Conservation (phyloP, 53 echinoderm and acorn worm species). For the Mesocentrotus franciscanus region DNA sequence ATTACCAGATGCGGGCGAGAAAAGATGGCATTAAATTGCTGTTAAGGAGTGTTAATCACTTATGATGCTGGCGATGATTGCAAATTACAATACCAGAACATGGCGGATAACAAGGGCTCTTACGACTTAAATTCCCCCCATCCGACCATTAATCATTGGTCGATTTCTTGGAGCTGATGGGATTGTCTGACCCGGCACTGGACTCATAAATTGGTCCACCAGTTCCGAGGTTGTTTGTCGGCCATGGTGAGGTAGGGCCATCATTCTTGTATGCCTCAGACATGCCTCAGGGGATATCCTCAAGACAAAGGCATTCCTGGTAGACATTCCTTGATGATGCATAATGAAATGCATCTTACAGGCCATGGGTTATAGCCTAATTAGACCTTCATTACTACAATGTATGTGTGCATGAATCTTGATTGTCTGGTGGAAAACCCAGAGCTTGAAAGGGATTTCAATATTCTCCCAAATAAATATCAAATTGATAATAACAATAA, state of each 20-base stretch:
- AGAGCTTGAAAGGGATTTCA: too few species aligned
- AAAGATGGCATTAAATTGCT: conserved; percentile 55
- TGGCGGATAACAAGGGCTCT: background rate
- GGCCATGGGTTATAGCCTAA: background rate
- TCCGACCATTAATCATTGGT: conserved; percentile 5
- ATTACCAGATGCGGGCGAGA: conserved; percentile 30
- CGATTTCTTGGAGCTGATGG: background rate
- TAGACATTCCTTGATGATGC: background rate
- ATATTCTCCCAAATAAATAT: too few species aligned
- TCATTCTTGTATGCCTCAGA: background rate
- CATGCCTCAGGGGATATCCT: background rate
- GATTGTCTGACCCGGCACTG: background rate
- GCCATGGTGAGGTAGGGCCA: background rate
- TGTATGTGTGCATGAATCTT: background rate
- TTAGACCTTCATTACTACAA: background rate
- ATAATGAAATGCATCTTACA: background rate
- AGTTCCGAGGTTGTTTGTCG: background rate
- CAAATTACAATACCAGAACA: conserved; percentile 47
- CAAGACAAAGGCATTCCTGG: conserved; percentile 11
- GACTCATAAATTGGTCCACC: conserved; percentile 46
- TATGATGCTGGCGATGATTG: background rate
- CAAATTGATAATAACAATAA: background rate
- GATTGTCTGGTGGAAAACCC: background rate
- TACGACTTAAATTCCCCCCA: background rate
- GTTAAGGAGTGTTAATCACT: conserved; percentile 51